phyloP scores from a whole-genome alignment of 2,797 vertebrate species.

The Pangasius larnaudii region DNA sequence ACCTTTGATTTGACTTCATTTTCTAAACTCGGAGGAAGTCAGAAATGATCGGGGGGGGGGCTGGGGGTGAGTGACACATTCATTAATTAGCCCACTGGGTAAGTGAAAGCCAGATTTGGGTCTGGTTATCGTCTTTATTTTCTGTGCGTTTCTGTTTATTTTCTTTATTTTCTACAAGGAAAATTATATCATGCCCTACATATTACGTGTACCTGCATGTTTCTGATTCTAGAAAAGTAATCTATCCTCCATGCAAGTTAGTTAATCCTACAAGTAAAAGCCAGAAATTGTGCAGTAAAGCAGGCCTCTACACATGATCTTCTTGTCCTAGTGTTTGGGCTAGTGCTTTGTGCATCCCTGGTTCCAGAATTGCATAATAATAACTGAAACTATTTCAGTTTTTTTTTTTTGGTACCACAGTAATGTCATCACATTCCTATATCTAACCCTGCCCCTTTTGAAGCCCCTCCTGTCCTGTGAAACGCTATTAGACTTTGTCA shows the following conservation, averaged over 20 bases:
- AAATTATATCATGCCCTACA: background rate
- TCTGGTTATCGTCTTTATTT: background rate
- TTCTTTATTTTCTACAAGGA: background rate
- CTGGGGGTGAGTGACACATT: background rate
- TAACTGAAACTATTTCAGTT: background rate
- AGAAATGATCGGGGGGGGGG: background rate
- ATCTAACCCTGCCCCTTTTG: background rate
- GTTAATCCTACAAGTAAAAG: background rate
- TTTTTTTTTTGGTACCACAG: background rate
- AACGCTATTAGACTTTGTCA: background rate
- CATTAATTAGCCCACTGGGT: background rate
- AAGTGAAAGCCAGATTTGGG: background rate
- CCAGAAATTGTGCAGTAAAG: background rate
- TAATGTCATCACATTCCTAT: background rate
- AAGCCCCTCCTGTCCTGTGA: background rate
- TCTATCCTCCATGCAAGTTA: background rate
- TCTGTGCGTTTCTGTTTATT: background rate
- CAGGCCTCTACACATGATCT: background rate
- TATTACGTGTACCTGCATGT: too few species aligned
- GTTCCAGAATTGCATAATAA: background rate
- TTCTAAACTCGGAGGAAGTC: background rate
- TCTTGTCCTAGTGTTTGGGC: background rate
- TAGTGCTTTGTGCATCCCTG: background rate
- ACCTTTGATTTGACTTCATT: background rate
- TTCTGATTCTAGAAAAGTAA: background rate